Base-by-base conservation (phyloP, 2,888 invertebrate genomes). In the Synergus gifuensis region DNA sequence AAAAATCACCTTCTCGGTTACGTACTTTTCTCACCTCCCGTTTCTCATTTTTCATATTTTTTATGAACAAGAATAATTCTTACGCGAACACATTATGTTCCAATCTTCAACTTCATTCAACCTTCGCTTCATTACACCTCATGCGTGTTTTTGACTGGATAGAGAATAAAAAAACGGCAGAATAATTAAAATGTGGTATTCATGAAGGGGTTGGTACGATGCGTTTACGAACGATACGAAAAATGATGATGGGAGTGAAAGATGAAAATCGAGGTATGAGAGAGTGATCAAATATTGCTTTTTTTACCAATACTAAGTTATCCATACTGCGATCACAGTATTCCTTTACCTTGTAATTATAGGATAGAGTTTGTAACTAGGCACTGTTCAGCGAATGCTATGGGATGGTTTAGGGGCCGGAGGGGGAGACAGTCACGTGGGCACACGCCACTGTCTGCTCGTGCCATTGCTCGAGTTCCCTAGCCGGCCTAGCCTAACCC, bases 171-270 rank as follows among this genome's bases (percentile, higher is more conserved):
- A 86, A 82, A 84, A 76, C 84, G 80, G 82, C 76, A 82, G 85
- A 88, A 88, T 88, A 89, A 90, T 89, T 89, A 89, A 90, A 91
- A 90, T 84, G 86, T 78, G 85, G 86, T 87, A 86, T 88, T 87
- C 84, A 85, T 85, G 83, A 82, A 83, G 83, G 82, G 85, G 77
- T 79, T 77, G 80, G 77, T 81, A 81, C 84, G 78, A 81, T 83
- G 86, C 84, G 83, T 87, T 83, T 85, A 85, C 85, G 84, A 83
- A 81, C 81, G 81, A 84, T 81, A 79, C 79, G 81, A 85, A 11
- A 11, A 60, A 18, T 9, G 11, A 18, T 60, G 76, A 78, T 78
- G 82, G 83, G 78, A 36, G n/a, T n/a, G 69, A 14, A 80, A 69
- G 9, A 77, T 58, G 62, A 77, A 78, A 73, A 62, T 67, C 78